phyloP scores from a whole-genome alignment of 1,140 invertebrate genomes.

The Drosophila lacteicornis region DNA sequence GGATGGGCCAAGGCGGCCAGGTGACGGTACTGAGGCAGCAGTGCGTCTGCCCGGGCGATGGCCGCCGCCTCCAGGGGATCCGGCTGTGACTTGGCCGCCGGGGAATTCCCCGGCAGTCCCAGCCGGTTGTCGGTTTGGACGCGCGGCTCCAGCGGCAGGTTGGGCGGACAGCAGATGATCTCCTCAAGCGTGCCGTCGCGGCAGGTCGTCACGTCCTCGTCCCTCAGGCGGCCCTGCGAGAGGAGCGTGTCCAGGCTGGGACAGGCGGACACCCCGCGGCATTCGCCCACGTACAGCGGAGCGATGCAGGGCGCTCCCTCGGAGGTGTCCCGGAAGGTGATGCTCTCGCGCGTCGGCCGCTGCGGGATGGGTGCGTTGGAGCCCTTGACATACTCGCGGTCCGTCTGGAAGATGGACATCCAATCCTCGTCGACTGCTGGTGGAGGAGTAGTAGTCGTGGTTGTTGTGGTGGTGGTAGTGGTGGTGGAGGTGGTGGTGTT shows the following conservation, averaged over 20 bases:
- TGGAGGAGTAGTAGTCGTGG: slow-evolving; percentile 13
- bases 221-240: slow-evolving; percentile 44
- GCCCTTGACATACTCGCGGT: slow-evolving; percentile 39
- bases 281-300: slow-evolving; percentile 60
- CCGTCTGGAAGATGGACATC: slow-evolving; percentile 52
- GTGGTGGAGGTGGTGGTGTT: slow-evolving; percentile 1
- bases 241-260: slow-evolving; percentile 44
- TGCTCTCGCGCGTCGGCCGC: background rate
- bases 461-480: slow-evolving; percentile 12
- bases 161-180: slow-evolving; percentile 64
- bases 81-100: background rate
- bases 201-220: slow-evolving; percentile 59
- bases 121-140: slow-evolving; percentile 13
- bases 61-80: slow-evolving; percentile 12
- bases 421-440: slow-evolving; percentile 16
- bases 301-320: slow-evolving; percentile 36
- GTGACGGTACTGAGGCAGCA: slow-evolving; percentile 53
- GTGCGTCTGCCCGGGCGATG: slow-evolving; percentile 18
- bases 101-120: background rate
- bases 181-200: slow-evolving; percentile 52
- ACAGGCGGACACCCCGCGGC: slow-evolving; percentile 47
- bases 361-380: background rate
- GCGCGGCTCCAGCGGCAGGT: slow-evolving; percentile 52
- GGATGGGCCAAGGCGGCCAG: slow-evolving; percentile 58
- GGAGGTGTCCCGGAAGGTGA: slow-evolving; percentile 1